Conservation (phyloP, 2,797 vertebrate genomes). For the Takifugu ocellatus region DNA sequence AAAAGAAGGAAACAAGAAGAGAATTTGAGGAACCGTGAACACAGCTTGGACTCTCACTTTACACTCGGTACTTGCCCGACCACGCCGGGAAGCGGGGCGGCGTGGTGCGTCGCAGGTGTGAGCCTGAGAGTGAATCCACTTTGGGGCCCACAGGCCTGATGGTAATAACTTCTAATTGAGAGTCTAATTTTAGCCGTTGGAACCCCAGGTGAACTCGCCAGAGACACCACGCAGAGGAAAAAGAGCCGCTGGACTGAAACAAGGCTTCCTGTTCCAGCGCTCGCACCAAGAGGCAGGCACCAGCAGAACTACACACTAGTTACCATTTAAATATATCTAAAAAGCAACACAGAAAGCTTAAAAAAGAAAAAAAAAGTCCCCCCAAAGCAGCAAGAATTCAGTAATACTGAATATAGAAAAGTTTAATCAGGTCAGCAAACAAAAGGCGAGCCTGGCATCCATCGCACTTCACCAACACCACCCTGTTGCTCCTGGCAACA, state of each 20-base stretch:
- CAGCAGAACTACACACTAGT: too few relatives aligned
- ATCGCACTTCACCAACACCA: not conserved
- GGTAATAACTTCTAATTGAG: slow-evolving; percentile 81
- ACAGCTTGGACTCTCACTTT: slow-evolving; percentile 52
- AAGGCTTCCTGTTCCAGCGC: slow-evolving; percentile 52
- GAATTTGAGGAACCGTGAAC: slow-evolving; percentile 50
- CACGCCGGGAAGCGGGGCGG: slow-evolving; percentile 32
- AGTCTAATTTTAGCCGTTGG: slow-evolving; percentile 75
- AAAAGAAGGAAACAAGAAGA: slow-evolving; percentile 29
- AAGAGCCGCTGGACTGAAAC: slow-evolving; percentile 58
- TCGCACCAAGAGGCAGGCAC: slow-evolving; percentile 22
- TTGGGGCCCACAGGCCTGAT: slow-evolving; percentile 69
- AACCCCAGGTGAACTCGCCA: slow-evolving; percentile 79
- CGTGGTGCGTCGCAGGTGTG: slow-evolving; percentile 51
- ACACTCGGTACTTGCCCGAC: slow-evolving; percentile 44
- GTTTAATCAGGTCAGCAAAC: too few relatives aligned
- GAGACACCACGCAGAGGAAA: slow-evolving; percentile 70
- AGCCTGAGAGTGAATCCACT: slow-evolving; percentile 60
- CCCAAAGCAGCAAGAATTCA: too few relatives aligned
- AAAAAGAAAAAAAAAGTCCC: too few relatives aligned
- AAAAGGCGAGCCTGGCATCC: not conserved
- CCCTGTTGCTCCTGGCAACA: not conserved
- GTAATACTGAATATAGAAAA: too few relatives aligned
- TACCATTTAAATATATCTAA: too few relatives aligned
- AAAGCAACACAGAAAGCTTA: too few relatives aligned